Base-by-base conservation (phyloP, 2,888 invertebrate species). In the Pandemis corylana region DNA sequence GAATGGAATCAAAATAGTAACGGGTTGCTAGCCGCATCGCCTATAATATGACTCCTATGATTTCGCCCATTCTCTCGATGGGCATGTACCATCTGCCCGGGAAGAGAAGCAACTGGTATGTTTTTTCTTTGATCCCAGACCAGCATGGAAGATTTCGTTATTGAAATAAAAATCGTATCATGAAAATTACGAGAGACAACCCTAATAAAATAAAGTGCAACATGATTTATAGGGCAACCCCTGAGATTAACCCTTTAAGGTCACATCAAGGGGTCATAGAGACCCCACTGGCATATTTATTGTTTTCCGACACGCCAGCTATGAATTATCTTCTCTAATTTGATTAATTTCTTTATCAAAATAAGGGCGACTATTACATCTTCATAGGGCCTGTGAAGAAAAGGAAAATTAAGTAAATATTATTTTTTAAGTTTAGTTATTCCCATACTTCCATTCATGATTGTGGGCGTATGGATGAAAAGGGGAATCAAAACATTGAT, bases 231-330 rank as follows among this genome's bases (percentile, higher is more conserved):
- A 67, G 9, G 64, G 53, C 53, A 41, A 67, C 67, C 67, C 67
- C 67, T 36, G 64, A 44, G 64, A 64, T 53, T 67, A 67, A 67
- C 67, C 67, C 67, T 67, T 67, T 67, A n/a, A 67, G 67, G 67
- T 53, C 67, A 53, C 65, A 4, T 67, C 67, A 41, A 28, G 9
- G 51, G 67, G 66, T 51, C 49, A 51, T 2, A 59, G 4, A 12
- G 28, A 5, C 46, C 65, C 46, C 65, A 20, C 12, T 13, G 67
- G 53, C 10, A 49, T 51, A 67, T 67, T 67, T 67, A 67, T 67
- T 67, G 67, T 67, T 67, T 67, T 67, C 41, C 53, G 67, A 36
- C 67, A 53, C 67, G 67, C 67, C 13, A 36, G 13, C 41, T 53
- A 67, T 67, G 53, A 53, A 51, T 67, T 67, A 67, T 44, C 5